phyloP scores from a whole-genome alignment of 2,113 vertebrate species.

The Carollia perspicillata region DNA sequence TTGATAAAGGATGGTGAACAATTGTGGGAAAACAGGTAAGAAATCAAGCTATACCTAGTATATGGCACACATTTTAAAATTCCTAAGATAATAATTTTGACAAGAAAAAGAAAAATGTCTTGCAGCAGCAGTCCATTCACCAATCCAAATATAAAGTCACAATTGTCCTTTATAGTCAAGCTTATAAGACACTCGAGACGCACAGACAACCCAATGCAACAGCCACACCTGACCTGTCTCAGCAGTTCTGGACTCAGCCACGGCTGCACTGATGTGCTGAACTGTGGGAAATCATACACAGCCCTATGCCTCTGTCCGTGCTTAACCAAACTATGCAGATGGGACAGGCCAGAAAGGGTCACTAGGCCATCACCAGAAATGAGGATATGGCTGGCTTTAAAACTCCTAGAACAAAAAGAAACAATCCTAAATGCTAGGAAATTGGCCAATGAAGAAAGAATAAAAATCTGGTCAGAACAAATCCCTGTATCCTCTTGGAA shows the following conservation, averaged over 20 bases:
- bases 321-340: constrained; percentile 93
- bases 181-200: constrained; percentile 62
- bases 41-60: constrained; percentile 44
- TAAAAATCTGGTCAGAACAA: constrained; percentile 59
- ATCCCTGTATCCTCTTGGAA: neutral
- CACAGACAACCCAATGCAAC: constrained; percentile 57
- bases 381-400: constrained; percentile 98
- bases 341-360: constrained; percentile 94
- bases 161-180: constrained; percentile 51
- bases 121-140: constrained; percentile 43
- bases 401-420: constrained; percentile 88
- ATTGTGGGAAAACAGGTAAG: neutral
- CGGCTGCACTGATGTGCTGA: constrained; percentile 94
- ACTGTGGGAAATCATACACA: constrained; percentile 95
- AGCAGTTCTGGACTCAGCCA: constrained; percentile 99
- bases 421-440: constrained; percentile 72
- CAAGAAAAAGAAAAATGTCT: constrained; percentile 35
- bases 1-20: constrained; percentile 38
- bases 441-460: constrained; percentile 53
- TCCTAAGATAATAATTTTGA: constrained; percentile 40
- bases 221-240: constrained; percentile 89
- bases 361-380: constrained; percentile 94
- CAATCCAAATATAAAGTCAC: constrained; percentile 43
- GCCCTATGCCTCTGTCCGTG: constrained; percentile 91
- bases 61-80: neutral